Evolutionary conservation across 2,113 vertebrate genomes (phyloP).

Genomic region (Python bivittatus): DNA sequence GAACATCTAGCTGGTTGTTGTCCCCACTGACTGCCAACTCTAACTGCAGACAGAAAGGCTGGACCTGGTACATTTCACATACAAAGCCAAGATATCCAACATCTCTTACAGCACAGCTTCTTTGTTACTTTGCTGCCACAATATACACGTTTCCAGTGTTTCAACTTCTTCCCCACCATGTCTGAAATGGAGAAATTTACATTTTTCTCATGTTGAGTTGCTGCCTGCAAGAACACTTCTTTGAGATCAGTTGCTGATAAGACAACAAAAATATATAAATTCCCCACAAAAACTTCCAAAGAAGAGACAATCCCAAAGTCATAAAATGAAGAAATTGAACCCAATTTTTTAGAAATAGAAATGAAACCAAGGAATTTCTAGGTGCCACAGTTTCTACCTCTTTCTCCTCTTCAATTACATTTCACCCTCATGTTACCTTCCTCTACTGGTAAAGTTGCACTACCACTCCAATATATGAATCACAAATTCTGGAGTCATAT

Average conservation of each 20-base stretch:
- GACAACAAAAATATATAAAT: neutral
- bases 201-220: neutral
- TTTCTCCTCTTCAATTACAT: neutral
- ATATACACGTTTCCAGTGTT: too few species aligned
- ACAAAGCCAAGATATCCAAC: too few species aligned
- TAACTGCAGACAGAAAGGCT: too few species aligned
- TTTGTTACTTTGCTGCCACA: neutral
- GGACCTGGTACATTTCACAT: too few species aligned
- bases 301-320: neutral
- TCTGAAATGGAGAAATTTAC: neutral
- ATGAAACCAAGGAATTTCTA: rapidly evolving
- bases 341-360: rapidly evolving
- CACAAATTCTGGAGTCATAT: neutral
- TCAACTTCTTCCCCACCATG: neutral
- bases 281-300: neutral
- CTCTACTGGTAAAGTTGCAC: neutral
- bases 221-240: neutral
- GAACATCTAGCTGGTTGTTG: too few species aligned
- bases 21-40: too few species aligned
- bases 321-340: rapidly evolving
- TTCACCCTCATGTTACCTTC: neutral
- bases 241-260: neutral
- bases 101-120: rapidly evolving
- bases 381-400: neutral
- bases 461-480: neutral